Evolutionary conservation across 2,797 vertebrate species (phyloP).

Genomic region (Carapus acus): DNA sequence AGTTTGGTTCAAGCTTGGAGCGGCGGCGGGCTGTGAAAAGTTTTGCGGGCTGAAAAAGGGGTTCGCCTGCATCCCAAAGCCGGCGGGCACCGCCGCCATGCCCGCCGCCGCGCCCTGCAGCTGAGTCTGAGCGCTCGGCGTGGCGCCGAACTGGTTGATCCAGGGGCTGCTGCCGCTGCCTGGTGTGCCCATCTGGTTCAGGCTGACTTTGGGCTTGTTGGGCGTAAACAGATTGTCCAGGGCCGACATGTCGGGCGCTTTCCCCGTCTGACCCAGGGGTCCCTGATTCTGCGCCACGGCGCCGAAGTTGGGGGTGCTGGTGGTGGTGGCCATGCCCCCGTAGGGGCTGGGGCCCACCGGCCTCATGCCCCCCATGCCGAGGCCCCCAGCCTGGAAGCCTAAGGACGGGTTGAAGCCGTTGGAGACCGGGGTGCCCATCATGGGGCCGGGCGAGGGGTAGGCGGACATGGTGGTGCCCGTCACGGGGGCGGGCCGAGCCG

Average conservation of each 20-base stretch:
- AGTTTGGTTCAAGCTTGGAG: conserved; percentile 69
- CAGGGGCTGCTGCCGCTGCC: conserved; percentile 71
- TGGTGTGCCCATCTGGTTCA: conserved; percentile 83
- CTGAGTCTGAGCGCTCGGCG: conserved; percentile 66
- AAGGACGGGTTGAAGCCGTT: conserved; percentile 83
- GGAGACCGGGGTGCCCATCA: conserved; percentile 74
- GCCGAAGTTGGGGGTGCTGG: conserved; percentile 81
- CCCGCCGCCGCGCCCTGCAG: conserved; percentile 70
- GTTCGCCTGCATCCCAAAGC: conserved; percentile 94
- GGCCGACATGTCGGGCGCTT: conserved; percentile 81
- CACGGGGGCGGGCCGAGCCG: conserved; percentile 64
- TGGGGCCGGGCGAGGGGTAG: conserved; percentile 74
- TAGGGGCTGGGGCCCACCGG: conserved; percentile 77
- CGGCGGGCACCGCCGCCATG: conserved; percentile 69
- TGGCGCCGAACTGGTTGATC: conserved; percentile 81
- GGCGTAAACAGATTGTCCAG: conserved; percentile 89
- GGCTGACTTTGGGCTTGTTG: conserved; percentile 90
- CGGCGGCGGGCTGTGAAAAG: conserved; percentile 77
- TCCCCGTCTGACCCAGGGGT: conserved; percentile 62
- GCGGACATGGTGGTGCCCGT: conserved; percentile 65
- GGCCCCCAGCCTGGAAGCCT: conserved; percentile 79
- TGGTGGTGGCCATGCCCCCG: conserved; percentile 74
- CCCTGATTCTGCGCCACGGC: conserved; percentile 69
- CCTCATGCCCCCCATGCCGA: conserved; percentile 76
- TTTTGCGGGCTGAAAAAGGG: conserved; percentile 97